Base-by-base conservation (phyloP, 2,888 invertebrate genomes). In the Aquatica leii region DNA sequence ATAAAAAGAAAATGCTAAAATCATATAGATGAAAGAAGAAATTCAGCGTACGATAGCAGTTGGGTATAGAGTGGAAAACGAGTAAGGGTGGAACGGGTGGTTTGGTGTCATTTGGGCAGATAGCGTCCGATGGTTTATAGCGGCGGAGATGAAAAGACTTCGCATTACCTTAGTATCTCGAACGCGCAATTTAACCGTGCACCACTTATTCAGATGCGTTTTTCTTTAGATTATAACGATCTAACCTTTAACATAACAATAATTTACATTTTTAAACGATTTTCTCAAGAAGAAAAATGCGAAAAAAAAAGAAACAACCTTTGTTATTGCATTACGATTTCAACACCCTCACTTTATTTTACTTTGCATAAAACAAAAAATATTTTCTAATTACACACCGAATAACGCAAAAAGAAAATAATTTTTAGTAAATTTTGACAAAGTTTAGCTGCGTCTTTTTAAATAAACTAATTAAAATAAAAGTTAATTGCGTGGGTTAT, bases 91-190 rank as follows among this genome's bases (percentile, higher is more conserved):
- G 31, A 56, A 37, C 34, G 54, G 58, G n/a, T n/a, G 54, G 65
- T 65, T 59, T 61, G 59, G 68, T 66, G 74, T 71, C 72, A 71
- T 73, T 74, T 71, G 68, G 67, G 70, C 71, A 74, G 76, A 76
- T 76, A 74, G 73, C 68, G 64, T 43, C 70, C 70, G 70, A 74
- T 74, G 74, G 72, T 76, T 76, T 76, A 76, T 74, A 73, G 68
- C 71, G 64, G 63, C 61, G 57, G 65, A 73, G 73, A 70, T 72
- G 72, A 73, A 72, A 72, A 70, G 70, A 69, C 70, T 58, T 69
- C 69, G 69, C 71, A 73, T 74, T 73, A 70, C 71, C 61, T 58
- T 70, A 69, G 67, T 74, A 75, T 75, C 73, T 75, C 71, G 70
- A 71, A 74, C 74, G 73, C 75, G 74, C 75, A 73, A 74, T 73